phyloP scores from a whole-genome alignment of 2,113 vertebrate genomes.

The Lipotes vexillifer region DNA sequence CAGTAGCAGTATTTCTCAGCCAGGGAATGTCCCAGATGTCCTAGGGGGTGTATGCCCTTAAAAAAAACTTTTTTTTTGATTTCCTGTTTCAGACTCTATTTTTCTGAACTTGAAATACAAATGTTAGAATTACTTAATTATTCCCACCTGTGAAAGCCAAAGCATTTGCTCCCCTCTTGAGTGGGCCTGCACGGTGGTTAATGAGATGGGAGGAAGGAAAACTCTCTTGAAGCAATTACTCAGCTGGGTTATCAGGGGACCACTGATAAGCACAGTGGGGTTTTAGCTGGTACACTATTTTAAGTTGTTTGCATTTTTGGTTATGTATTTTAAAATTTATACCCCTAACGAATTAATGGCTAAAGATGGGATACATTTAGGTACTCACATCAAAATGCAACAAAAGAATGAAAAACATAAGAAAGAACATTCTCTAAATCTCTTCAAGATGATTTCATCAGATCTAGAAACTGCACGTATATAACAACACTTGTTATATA shows the following conservation, averaged over 20 bases:
- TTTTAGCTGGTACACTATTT: neutral
- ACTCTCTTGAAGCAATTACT: neutral
- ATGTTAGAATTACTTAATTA: neutral
- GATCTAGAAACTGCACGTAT: neutral
- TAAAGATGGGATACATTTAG: neutral
- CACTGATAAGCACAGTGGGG: too few species aligned
- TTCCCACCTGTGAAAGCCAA: neutral
- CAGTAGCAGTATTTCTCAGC: neutral
- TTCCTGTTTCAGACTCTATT: neutral
- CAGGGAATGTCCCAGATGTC: neutral
- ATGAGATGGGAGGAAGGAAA: neutral
- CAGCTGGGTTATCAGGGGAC: neutral
- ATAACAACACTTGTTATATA: neutral
- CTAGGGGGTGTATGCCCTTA: neutral
- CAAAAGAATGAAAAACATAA: neutral
- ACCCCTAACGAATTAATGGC: neutral
- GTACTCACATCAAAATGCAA: neutral
- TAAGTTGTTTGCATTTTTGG: neutral
- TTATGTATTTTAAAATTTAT: neutral
- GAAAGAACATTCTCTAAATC: neutral
- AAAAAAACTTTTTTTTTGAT: neutral
- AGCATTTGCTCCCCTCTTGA: neutral
- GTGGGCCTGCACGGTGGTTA: neutral
- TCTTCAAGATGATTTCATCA: neutral
- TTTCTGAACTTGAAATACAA: conserved; percentile 24